Conservation (phyloP, 1,140 invertebrate genomes). For the Drosophila repletoides region DNA sequence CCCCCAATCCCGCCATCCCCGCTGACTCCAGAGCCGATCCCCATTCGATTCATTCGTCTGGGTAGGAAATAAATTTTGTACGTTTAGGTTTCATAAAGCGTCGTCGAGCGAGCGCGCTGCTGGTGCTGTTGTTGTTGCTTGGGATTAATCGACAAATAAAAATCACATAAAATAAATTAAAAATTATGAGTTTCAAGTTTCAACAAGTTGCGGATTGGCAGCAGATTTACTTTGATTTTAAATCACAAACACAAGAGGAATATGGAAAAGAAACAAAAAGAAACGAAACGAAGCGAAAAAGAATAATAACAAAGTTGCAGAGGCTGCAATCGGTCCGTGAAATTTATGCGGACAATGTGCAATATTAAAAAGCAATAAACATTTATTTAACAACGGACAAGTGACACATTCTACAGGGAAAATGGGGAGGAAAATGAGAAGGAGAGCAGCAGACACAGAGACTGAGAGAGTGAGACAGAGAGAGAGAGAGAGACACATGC, state of each 20-base stretch:
- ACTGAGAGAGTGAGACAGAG: neutral
- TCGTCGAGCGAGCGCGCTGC: constrained; percentile 40
- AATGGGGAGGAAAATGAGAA: too few relatives aligned
- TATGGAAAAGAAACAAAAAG: neutral
- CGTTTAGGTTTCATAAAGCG: constrained; percentile 80
- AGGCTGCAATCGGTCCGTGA: constrained; percentile 35
- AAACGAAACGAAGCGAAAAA: neutral
- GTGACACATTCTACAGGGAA: constrained; percentile 51
- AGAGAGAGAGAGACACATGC: neutral
- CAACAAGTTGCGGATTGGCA: constrained; percentile 72
- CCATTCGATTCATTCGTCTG: constrained; percentile 14
- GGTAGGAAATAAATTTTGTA: constrained; percentile 76
- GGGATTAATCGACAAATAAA: constrained; percentile 80
- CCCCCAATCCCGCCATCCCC: neutral
- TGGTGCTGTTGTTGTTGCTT: constrained; percentile 31
- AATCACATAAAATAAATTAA: constrained; percentile 81
- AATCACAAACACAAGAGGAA: constrained; percentile 37
- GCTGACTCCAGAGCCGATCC: too few relatives aligned
- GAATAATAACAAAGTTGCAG: constrained; percentile 57
- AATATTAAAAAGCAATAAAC: constrained; percentile 80
- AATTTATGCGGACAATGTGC: constrained; percentile 80
- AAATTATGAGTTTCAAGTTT: constrained; percentile 81
- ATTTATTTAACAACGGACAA: constrained; percentile 77
- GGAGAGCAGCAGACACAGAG: neutral
- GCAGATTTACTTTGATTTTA: constrained; percentile 78